Percentiles rank a stretch among this genome's conserved stretches.
These are phyloP conservation scores for Epirrhoe tristata DNA, from an alignment of 2,888 invertebrate species.

Conservation along the genomic window DNA sequence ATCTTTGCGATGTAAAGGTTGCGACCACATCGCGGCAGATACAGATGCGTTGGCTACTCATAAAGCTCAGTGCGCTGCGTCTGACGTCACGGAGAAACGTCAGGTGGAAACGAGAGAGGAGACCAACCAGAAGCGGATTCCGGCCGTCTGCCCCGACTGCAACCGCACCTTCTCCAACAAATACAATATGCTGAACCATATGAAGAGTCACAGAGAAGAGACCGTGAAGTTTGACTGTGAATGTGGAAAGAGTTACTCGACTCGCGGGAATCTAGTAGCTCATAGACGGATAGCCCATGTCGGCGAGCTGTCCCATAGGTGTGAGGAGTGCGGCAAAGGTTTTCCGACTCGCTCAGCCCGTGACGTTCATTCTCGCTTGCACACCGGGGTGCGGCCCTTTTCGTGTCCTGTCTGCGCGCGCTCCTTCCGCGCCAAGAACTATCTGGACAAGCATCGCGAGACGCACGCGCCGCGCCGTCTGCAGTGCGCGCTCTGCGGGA, in stretches of 20 bases:
- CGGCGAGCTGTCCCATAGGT: constrained; percentile 70
- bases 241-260: constrained; percentile 77
- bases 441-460: constrained; percentile 63
- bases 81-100: neutral
- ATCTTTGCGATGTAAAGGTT: constrained; percentile 3
- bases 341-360: constrained; percentile 75
- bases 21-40: constrained; percentile 3
- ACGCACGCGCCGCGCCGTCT: constrained; percentile 65
- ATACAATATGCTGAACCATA: constrained; percentile 77
- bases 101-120: constrained; percentile 25
- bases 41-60: neutral
- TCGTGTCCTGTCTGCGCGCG: constrained; percentile 73
- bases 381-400: constrained; percentile 78
- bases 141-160: constrained; percentile 78
- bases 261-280: constrained; percentile 69
- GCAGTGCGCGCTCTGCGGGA: constrained; percentile 64
- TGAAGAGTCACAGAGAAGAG: constrained; percentile 64
- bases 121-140: constrained; percentile 63
- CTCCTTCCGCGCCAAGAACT: constrained; percentile 63
- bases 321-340: constrained; percentile 76
- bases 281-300: constrained; percentile 76
- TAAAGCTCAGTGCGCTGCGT: neutral
- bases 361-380: constrained; percentile 71
- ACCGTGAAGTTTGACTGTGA: constrained; percentile 61
- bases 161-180: constrained; percentile 78